Base-by-base conservation (phyloP, 2,888 invertebrate species). In the Oxyteleia sp. region DNA sequence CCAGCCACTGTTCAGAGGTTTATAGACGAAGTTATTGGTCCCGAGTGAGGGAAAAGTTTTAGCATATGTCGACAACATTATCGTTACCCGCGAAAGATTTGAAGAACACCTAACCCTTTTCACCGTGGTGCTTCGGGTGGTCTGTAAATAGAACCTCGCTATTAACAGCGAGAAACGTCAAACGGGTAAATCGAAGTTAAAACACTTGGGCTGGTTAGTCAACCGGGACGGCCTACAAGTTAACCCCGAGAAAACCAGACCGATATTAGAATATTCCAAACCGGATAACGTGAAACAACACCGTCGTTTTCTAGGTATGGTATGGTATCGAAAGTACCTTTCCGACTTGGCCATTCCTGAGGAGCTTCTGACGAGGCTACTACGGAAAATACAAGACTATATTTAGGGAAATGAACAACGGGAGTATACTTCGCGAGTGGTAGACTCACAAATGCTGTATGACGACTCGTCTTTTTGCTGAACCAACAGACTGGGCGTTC, bases 11-110 rank as follows among this genome's bases (percentile, higher is more conserved):
- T 23, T 23, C 23, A 23, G 5, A 2, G 23, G 5, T 5, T 23
- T 23, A 10, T 49, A 2, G 47, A 49, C 11, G 4, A 10, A 2
- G 7, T 49, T 8, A 7, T 49, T 8, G 20, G 3, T 1, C 20
- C 18, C 10, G 96, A 97, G 4, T n/a, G 4, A 49, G 20, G 3
- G 11, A 1, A 3, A 4, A 11, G 47, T 23, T n/a, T 49, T 49
- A 18, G 47, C 47, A 2, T 49, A 49, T n/a, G 11, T 49, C 10
- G 47, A 49, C 20, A 20, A 49, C n/a, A 16, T 49, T 11, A 49
- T 49, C 18, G n/a, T 49, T 8, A n/a, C 20, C 2, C 5, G 11
- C 1, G 3, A 8, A 10, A 49, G 20, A 5, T 49, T 49, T 11
- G 20, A 1, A 4, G 47, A 49, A 20, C 45, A 45, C 16, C 18